Percentiles rank a stretch among this genome's conserved stretches.
Conservation (phyloP, 2,113 vertebrate genomes). For the Lepus europaeus region DNA sequence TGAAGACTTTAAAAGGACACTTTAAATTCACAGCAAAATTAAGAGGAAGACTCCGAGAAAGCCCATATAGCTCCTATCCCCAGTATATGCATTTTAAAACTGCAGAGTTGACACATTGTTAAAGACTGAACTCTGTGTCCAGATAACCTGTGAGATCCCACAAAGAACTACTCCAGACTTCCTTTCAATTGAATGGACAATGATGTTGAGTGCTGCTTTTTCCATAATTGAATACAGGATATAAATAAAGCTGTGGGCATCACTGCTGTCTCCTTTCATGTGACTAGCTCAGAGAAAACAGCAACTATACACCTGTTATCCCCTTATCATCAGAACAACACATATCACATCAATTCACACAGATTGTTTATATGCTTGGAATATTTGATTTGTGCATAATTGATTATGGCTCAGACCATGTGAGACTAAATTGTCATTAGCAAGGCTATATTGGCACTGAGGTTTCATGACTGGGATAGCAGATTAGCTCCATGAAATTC, state of each 20-base stretch:
- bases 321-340: not conserved
- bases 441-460: not conserved
- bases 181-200: not conserved
- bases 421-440: not conserved
- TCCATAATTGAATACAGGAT: slow-evolving; percentile 26
- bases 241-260: slow-evolving; percentile 58
- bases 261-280: slow-evolving; percentile 44
- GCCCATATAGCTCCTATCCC: not conserved
- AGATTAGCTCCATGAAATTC: not conserved
- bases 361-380: slow-evolving; percentile 4
- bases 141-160: not conserved
- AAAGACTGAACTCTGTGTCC: not conserved
- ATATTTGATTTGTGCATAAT: slow-evolving; percentile 16
- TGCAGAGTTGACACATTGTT: not conserved
- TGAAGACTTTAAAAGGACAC: not conserved
- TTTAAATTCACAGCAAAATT: not conserved
- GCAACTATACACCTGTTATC: not conserved
- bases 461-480: not conserved
- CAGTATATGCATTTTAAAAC: not conserved
- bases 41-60: not conserved
- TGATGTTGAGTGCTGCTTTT: slow-evolving; percentile 35
- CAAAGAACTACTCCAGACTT: not conserved
- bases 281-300: slow-evolving; percentile 41
- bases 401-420: not conserved
- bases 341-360: not conserved